phyloP scores from a whole-genome alignment of 2,888 invertebrate genomes.

The Cryptophagus acutangulus region DNA sequence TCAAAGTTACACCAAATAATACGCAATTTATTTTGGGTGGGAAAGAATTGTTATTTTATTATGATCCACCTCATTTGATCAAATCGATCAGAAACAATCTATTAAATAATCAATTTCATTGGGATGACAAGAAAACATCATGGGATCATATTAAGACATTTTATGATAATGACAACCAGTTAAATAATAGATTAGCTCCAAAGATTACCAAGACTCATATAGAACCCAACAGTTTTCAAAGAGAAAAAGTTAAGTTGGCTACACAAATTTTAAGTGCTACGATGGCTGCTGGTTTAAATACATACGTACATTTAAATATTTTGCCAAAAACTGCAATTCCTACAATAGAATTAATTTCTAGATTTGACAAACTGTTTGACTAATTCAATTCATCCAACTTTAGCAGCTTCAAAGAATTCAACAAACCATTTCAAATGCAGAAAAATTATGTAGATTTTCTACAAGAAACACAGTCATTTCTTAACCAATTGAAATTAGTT shows the following conservation, averaged over 20 bases:
- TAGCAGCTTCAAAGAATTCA: conserved; percentile 10
- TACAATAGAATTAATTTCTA: conserved; percentile 22
- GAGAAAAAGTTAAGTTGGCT: conserved; percentile 26
- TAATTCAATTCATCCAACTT: conserved; percentile 23
- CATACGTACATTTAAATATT: conserved; percentile 18
- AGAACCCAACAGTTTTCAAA: conserved; percentile 23
- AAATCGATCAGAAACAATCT: conserved; percentile 25
- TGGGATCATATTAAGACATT: conserved; percentile 21
- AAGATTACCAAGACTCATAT: conserved; percentile 25
- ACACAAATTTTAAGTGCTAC: conserved; percentile 24
- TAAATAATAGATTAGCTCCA: conserved; percentile 18
- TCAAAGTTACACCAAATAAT: conserved; percentile 12
- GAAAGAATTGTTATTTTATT: conserved; percentile 6
- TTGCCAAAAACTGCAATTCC: conserved; percentile 16
- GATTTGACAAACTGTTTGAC: conserved; percentile 28
- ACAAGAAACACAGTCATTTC: conserved; percentile 17
- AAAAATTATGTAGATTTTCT: conserved; percentile 21
- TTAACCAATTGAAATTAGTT: conserved; percentile 19
- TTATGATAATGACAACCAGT: conserved; percentile 18
- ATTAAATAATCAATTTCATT: conserved; percentile 16
- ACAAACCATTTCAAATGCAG: conserved; percentile 14
- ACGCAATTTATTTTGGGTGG: conserved; percentile 9
- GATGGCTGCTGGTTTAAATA: conserved; percentile 23
- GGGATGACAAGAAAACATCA: conserved; percentile 14
- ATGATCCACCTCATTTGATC: too few species aligned